phyloP scores from a whole-genome alignment of 2,797 vertebrate genomes.

The Girardinus metallicus region DNA sequence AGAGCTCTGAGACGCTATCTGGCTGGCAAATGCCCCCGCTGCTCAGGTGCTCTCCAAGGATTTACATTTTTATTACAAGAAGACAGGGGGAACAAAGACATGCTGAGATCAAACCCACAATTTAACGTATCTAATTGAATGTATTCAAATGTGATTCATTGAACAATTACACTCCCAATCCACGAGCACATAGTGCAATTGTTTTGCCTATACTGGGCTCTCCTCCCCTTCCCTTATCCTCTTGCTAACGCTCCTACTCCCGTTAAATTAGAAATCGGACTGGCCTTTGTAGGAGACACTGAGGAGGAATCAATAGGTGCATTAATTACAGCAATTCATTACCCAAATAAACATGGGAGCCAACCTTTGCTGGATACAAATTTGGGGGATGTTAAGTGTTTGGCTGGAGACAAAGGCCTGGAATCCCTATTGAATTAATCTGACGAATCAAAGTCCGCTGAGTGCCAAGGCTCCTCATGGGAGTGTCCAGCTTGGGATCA shows the following conservation, averaged over 20 bases:
- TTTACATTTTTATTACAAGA: conserved; percentile 87
- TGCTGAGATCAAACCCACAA: conserved; percentile 60
- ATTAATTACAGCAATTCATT: conserved; percentile 99
- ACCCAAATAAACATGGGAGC: conserved; percentile 94
- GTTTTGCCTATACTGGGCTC: conserved; percentile 78
- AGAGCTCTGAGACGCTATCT: conserved; percentile 68
- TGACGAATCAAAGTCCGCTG: conserved; percentile 88
- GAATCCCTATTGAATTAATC: conserved; percentile 90
- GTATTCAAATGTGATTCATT: conserved; percentile 88
- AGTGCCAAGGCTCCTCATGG: conserved; percentile 87
- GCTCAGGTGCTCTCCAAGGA: conserved; percentile 74
- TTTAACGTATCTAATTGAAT: conserved; percentile 83
- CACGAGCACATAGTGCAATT: conserved; percentile 74
- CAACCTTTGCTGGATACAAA: conserved; percentile 90
- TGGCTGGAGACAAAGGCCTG: conserved; percentile 89
- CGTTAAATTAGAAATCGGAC: conserved; percentile 97
- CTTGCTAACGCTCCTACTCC: conserved; percentile 80
- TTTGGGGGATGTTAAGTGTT: conserved; percentile 84
- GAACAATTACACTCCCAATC: conserved; percentile 83
- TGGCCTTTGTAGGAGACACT: conserved; percentile 90
- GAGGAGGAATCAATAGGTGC: conserved; percentile 92
- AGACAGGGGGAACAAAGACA: conserved; percentile 60
- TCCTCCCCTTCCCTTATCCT: conserved; percentile 67
- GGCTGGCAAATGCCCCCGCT: conserved; percentile 76
- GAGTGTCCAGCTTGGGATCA: conserved; percentile 88